Evolutionary conservation across 2,888 invertebrate genomes (phyloP).

Genomic region (Norana najaformis): DNA sequence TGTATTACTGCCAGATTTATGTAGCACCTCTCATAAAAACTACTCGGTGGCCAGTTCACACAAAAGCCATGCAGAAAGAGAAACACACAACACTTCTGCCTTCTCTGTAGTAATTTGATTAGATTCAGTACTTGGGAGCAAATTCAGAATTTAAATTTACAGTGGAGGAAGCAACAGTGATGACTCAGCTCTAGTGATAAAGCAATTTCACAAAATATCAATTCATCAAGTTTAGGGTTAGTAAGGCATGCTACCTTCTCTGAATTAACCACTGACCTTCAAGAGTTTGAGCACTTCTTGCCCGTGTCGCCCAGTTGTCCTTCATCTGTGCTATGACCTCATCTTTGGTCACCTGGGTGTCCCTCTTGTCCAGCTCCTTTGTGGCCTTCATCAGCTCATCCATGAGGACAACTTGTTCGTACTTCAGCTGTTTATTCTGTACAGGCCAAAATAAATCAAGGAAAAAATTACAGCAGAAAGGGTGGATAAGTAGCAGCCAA

Average conservation of each 20-base stretch:
- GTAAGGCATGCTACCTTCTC: too few relatives aligned
- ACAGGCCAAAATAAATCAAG: not conserved
- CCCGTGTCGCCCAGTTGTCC: conserved; percentile 51
- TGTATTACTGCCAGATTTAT: not conserved
- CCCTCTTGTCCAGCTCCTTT: conserved; percentile 51
- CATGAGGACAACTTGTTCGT: conserved; percentile 52
- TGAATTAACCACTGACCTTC: not conserved
- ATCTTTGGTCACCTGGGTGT: conserved; percentile 50
- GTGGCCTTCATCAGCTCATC: conserved; percentile 55
- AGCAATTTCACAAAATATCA: not conserved
- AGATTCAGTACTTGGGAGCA: not conserved
- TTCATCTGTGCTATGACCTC: conserved; percentile 56
- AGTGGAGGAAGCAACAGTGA: not conserved
- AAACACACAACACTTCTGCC: too few relatives aligned
- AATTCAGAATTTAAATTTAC: not conserved
- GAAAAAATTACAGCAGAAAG: not conserved
- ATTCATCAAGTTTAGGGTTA: not conserved
- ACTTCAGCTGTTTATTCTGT: conserved; percentile 57
- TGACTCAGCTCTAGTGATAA: not conserved
- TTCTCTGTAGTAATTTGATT: too few relatives aligned
- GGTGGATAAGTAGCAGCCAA: not conserved
- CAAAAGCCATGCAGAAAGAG: not conserved
- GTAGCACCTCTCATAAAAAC: not conserved
- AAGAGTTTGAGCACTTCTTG: not conserved
- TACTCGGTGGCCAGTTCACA: not conserved